A percentile compares a stretch with the other conserved stretches of the same genome.
Conservation (phyloP, 2,113 vertebrate species). For the Siniperca chuatsi region DNA sequence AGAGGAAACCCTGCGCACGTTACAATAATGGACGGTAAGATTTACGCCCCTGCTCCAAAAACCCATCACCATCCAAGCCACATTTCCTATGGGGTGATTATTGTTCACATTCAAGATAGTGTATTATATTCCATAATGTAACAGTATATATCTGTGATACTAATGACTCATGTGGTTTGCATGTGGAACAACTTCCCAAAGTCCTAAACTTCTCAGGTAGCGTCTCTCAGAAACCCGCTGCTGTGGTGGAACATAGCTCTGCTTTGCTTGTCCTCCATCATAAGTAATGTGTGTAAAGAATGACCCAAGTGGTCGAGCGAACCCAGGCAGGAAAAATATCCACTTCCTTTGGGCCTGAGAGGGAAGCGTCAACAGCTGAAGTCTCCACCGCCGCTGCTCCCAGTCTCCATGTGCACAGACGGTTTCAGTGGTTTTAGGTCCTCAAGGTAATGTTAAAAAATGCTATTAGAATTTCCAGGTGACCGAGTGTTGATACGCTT, state of each 20-base stretch:
- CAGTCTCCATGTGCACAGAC: conserved; percentile 3
- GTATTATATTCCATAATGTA: conserved; percentile 85
- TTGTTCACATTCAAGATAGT: conserved; percentile 84
- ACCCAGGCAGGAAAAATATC: conserved; percentile 54
- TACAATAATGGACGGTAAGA: conserved; percentile 85
- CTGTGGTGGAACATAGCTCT: conserved; percentile 23
- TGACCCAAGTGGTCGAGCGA: conserved; percentile 28
- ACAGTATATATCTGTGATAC: conserved; percentile 70
- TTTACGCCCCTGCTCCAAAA: conserved; percentile 85
- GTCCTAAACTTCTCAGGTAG: conserved; percentile 64
- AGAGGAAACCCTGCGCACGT: conserved; percentile 79
- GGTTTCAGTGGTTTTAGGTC: conserved; percentile 19
- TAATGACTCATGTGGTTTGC: conserved; percentile 85
- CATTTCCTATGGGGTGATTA: conserved; percentile 87
- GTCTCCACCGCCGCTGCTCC: not conserved
- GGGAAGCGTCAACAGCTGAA: conserved; percentile 43
- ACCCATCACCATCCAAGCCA: conserved; percentile 77
- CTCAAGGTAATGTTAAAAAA: not conserved
- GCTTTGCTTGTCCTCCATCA: conserved; percentile 41
- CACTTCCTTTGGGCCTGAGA: conserved; percentile 65
- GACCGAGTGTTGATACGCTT: conserved; percentile 44
- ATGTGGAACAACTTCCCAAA: conserved; percentile 75
- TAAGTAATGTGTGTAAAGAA: conserved; percentile 36
- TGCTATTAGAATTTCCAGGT: conserved; percentile 23
- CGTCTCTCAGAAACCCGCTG: conserved; percentile 44